A percentile compares a stretch with the other conserved stretches of the same genome.
Evolutionary conservation across 2,113 vertebrate species (phyloP).

Genomic region (Suncus etruscus): DNA sequence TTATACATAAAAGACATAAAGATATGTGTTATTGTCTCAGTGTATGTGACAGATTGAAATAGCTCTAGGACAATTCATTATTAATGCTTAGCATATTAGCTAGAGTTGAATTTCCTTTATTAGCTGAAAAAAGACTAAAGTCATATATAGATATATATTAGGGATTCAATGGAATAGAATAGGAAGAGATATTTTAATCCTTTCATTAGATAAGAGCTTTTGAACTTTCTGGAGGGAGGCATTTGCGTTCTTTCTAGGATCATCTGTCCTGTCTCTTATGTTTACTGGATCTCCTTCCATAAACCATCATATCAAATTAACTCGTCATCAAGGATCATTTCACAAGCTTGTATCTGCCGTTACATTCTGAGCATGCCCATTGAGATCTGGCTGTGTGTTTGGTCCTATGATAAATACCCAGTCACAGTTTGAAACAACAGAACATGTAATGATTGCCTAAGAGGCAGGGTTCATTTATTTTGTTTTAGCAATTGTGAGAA

Average conservation of each 20-base stretch:
- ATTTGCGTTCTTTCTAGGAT: slow-evolving; percentile 48
- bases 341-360: slow-evolving; percentile 36
- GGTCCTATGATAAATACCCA: neutral
- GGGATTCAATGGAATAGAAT: neutral
- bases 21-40: neutral
- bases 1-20: neutral
- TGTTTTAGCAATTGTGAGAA: neutral
- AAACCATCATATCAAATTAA: slow-evolving; percentile 60
- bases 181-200: slow-evolving; percentile 24
- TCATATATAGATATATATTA: neutral
- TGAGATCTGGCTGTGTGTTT: neutral
- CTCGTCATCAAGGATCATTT: slow-evolving; percentile 45
- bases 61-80: neutral
- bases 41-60: neutral
- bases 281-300: slow-evolving; percentile 63
- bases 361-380: neutral
- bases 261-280: slow-evolving; percentile 44
- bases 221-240: neutral
- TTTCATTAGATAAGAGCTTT: slow-evolving; percentile 57
- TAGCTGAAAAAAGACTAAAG: too few relatives aligned
- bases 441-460: neutral
- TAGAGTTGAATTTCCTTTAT: too few relatives aligned
- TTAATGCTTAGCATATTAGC: neutral
- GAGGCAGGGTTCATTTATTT: neutral
- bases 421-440: neutral